Evolutionary conservation across 2,888 invertebrate genomes (phyloP), one percentile per base, ranked within the genome.

Genomic region (Sthenelais limicola): DNA sequence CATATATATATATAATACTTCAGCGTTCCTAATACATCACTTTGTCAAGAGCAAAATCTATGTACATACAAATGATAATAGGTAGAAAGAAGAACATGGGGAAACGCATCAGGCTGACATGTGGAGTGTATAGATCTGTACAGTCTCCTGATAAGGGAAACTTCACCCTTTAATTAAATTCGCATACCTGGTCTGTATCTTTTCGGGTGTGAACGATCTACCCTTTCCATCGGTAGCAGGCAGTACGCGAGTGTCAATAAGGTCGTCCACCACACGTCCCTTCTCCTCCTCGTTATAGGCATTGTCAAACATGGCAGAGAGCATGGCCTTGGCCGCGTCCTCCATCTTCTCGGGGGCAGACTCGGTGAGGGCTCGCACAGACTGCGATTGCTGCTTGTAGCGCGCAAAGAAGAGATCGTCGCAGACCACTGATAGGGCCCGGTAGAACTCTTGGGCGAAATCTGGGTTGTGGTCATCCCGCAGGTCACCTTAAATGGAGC

Each of bases 371-470:
- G 78, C 69, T 38, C 79, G 75, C 1, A 80, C 73, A 7, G 79
- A 69, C 0, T 76, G 69, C 0, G 83, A 80, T 5, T 80, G 75
- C 7, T 79, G 78, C 7, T 79, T 79, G 76, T 84, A 84, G 24
- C 85, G 79, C 3, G 86, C 80, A 54, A 86, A 85, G 83, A 86
- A 86, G 49, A 86, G 79, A 71, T 86, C 85, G 68, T 85, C 84
- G 78, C 84, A 85, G 32, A 86, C 81, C 15, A 84, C 83, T 28
- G 85, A 80, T 68, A 85, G 76, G 4, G 85, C 84, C 24, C 82
- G 79, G 74, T 86, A 83, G 78, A 86, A 86, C 73, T 86, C 84
- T 28, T 77, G 74, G 24, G 81, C 73, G 78, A 86, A 86, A 35
- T 81, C 81, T 12, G 85, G 83, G 72, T 82, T 82, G 68, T 78